Evolutionary conservation across 2,888 invertebrate species (phyloP).

Genomic region (Scelioninae gen. 2): DNA sequence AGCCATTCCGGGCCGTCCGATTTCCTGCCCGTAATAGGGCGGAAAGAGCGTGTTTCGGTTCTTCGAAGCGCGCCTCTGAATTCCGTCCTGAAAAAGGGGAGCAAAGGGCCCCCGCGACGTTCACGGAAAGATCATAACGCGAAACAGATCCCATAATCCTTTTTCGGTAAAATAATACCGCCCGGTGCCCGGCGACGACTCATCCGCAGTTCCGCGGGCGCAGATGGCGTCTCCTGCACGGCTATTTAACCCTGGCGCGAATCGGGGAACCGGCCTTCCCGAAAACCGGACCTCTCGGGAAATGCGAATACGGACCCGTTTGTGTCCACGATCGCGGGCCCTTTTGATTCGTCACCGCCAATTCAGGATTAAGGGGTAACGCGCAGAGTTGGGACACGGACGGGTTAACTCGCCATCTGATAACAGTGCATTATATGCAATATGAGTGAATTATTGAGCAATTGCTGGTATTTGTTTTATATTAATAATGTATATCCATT

Average conservation of each 20-base stretch:
- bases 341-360: constrained; percentile 50
- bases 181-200: constrained; percentile 64
- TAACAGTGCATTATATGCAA: constrained; percentile 46
- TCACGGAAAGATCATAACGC: constrained; percentile 65
- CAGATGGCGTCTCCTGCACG: constrained; percentile 64
- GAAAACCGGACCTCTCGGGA: constrained; percentile 56
- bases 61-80: constrained; percentile 17
- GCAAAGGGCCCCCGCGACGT: constrained; percentile 52
- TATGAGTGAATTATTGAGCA: too few species aligned
- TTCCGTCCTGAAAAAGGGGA: constrained; percentile 12
- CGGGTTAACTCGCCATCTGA: constrained; percentile 39
- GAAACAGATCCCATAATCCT: constrained; percentile 64
- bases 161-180: constrained; percentile 66
- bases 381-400: constrained; percentile 10
- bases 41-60: constrained; percentile 26
- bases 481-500: too few species aligned
- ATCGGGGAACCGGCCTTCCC: constrained; percentile 62
- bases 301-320: constrained; percentile 16
- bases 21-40: constrained; percentile 44
- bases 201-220: constrained; percentile 60
- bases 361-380: constrained; percentile 41
- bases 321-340: constrained; percentile 27
- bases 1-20: constrained; percentile 24
- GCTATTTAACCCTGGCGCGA: constrained; percentile 56
- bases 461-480: too few species aligned